Evolutionary conservation across 2,113 vertebrate genomes (phyloP).

Genomic region (Cyanistes caeruleus): DNA sequence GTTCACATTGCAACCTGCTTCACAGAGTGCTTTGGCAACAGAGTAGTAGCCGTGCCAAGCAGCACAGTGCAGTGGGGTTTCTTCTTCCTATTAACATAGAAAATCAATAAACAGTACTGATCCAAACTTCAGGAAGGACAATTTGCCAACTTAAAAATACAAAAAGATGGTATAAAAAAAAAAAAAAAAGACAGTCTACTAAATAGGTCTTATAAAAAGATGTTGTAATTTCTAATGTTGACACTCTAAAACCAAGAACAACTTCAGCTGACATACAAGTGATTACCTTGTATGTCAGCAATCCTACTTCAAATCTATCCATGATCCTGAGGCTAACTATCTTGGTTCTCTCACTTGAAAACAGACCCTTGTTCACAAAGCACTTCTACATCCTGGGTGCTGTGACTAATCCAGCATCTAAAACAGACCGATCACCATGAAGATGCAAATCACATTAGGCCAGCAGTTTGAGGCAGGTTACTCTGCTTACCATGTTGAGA

Average conservation of each 20-base stretch:
- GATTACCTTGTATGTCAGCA: not conserved
- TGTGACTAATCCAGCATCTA: not conserved
- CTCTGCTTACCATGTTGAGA: not conserved
- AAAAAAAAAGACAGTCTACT: not conserved
- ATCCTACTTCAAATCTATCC: not conserved
- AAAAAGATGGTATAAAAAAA: not conserved
- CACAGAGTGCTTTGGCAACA: conserved; percentile 88
- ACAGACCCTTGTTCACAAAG: not conserved
- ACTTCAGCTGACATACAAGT: not conserved
- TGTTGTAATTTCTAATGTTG: not conserved
- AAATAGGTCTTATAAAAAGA: not conserved
- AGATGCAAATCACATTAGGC: not conserved
- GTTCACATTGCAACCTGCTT: conserved; percentile 86
- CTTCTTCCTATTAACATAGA: conserved; percentile 84
- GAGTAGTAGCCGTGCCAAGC: conserved; percentile 95
- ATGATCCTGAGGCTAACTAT: not conserved
- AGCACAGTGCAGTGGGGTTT: conserved; percentile 93
- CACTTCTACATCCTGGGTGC: not conserved
- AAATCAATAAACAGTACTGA: not conserved
- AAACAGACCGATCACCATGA: fast-evolving
- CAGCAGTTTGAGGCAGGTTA: not conserved
- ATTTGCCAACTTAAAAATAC: not conserved
- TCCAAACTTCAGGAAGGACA: not conserved
- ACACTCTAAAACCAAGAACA: not conserved
- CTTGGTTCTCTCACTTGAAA: not conserved